Evolutionary conservation across 1,140 invertebrate species (phyloP), one percentile per base, ranked within the genome.

Genomic region (Megathymus violae): DNA sequence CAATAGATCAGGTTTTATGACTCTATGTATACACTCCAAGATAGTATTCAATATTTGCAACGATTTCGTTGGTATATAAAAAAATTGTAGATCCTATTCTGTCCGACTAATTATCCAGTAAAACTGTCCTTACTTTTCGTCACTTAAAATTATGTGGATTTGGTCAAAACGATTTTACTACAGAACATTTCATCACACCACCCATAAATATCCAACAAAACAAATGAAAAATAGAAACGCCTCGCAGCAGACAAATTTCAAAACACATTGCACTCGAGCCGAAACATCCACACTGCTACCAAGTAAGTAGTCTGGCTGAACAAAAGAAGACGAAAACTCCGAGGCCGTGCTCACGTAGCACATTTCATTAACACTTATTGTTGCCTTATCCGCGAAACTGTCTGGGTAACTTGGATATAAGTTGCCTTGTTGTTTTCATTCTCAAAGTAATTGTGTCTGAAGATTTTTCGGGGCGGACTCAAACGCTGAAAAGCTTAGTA

Each of bases 321-420:
- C 54, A 58, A 58, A 58, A 58, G 15, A 14, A 59, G 15, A 58
- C 25, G 25, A 44, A 58, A 58, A 34, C 25, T 34, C 25, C 4
- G 14, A 10, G 5, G 22, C 27, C 22, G 43, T 59, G 34, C 34
- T 34, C 31, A 17, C 44, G 17, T 47, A 40, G 16, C 27, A 38
- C 56, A 59, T 59, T 47, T 59, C n/a, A 59, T 47, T 59, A 14
- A 31, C 43, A 59, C 31, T 59, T 22, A 38, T 46, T 59, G 56
- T 59, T 25, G 15, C 10, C 38, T 41, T 36, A 54, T 41, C 17
- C 36, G 13, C 11, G 47, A 59, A 43, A n/a, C 15, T 40, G 17
- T 13, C n/a, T 52, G 17, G 13, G 40, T 44, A 14, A 43, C 38
- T 43, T 22, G 14, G 17, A 34, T 40, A 48, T 48, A 15, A 34